phyloP scores from a whole-genome alignment of 2,797 vertebrate species.

The Myiothlypis chrysogaster region DNA sequence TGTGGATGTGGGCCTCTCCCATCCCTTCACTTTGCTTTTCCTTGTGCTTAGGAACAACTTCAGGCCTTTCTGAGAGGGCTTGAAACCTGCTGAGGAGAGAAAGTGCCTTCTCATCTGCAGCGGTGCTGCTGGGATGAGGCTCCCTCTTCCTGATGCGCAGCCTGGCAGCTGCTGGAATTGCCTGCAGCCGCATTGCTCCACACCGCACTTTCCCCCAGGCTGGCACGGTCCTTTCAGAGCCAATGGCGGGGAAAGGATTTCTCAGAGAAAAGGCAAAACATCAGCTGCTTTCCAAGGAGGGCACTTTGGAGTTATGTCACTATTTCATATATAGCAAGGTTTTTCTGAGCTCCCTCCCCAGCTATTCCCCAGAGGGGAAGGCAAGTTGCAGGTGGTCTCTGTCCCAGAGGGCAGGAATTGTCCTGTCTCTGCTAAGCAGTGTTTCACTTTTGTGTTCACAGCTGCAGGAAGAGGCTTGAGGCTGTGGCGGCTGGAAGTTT shows the following conservation, averaged over 20 bases:
- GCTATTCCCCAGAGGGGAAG: fast-evolving
- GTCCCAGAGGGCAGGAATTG: fast-evolving
- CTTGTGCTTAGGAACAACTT: fast-evolving
- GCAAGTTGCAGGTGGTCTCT: neutral
- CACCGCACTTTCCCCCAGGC: fast-evolving
- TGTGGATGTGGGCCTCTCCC: too few relatives aligned
- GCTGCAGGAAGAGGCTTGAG: neutral
- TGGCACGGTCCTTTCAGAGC: fast-evolving
- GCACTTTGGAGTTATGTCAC: neutral
- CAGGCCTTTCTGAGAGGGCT: neutral
- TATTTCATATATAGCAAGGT: neutral
- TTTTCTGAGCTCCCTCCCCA: neutral
- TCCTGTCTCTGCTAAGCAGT: neutral
- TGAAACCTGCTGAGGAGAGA: neutral
- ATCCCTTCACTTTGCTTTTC: neutral
- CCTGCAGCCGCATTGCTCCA: neutral
- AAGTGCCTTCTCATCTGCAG: slow-evolving; percentile 46
- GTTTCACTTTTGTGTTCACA: neutral
- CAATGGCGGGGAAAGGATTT: fast-evolving
- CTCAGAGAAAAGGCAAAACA: neutral
- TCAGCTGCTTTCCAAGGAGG: fast-evolving
- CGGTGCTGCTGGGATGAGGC: neutral
- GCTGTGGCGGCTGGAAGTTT: neutral
- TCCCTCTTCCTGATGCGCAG: neutral
- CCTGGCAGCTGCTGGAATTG: neutral